Conservation (phyloP, 2,888 invertebrate species). For the Bellardia bayeri region DNA sequence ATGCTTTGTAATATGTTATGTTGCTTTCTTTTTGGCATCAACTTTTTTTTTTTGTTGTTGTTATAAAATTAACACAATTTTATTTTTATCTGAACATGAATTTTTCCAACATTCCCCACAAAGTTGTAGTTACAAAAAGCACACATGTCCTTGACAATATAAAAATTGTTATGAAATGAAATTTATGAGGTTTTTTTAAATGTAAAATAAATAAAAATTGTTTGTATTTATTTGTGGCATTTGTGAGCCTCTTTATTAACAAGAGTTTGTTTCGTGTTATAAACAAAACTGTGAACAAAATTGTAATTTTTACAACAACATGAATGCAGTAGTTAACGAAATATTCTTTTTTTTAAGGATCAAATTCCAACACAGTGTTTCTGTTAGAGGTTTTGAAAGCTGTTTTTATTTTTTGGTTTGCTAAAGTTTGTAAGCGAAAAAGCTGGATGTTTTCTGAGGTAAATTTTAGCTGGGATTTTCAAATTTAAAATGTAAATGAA, state of each 20-base stretch:
- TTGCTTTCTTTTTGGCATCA: neutral
- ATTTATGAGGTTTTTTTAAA: constrained; percentile 31
- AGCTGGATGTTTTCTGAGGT: no score
- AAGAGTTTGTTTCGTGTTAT: neutral
- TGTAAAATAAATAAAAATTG: neutral
- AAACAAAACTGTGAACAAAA: neutral
- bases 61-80: neutral
- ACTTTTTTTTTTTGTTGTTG: neutral
- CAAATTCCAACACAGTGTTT: neutral
- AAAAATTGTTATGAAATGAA: constrained; percentile 15
- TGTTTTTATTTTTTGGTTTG: no score
- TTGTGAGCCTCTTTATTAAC: neutral
- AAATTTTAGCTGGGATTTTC: no score
- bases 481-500: no score
- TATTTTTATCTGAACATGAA: neutral
- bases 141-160: constrained; percentile 64
- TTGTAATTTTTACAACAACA: constrained; percentile 4
- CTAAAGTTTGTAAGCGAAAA: no score
- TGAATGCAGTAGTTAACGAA: neutral
- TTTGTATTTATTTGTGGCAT: neutral
- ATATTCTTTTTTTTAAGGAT: neutral
- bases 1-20: neutral
- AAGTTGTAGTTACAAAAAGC: constrained; percentile 23
- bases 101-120: neutral
- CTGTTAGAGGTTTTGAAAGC: no score